A percentile compares a stretch with the other conserved stretches of the same genome.
Conservation (phyloP, 2,888 invertebrate genomes). For the Plebejus argus region DNA sequence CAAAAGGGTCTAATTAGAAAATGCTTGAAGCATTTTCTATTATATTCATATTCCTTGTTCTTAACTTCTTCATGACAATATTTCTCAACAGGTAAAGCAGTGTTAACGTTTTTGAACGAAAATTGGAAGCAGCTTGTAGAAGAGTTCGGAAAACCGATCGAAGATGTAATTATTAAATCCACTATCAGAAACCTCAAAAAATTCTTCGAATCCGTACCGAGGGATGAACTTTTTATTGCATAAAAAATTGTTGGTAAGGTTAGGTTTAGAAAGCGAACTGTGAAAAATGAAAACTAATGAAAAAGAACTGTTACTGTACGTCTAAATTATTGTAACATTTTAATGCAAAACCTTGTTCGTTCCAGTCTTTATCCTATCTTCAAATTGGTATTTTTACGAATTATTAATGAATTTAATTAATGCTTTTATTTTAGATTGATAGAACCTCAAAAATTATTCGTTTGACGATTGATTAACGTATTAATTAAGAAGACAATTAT, state of each 20-base stretch:
- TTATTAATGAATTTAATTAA: too few species aligned
- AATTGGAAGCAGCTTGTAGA: constrained; percentile 61
- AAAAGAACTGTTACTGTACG: too few species aligned
- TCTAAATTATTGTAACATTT: too few species aligned
- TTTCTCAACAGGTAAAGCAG: constrained; percentile 57
- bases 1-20: too few species aligned
- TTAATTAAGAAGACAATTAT: too few species aligned
- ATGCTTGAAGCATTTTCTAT: too few species aligned
- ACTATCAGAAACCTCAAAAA: constrained; percentile 48
- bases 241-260: background rate
- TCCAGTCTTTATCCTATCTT: background rate
- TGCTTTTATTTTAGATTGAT: too few species aligned
- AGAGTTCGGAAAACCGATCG: constrained; percentile 62
- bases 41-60: too few species aligned
- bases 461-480: too few species aligned
- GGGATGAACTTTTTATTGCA: constrained; percentile 53
- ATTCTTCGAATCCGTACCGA: constrained; percentile 58
- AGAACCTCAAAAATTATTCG: too few species aligned
- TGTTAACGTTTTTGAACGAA: constrained; percentile 60
- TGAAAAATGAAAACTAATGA: too few species aligned
- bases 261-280: too few species aligned
- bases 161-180: constrained; percentile 50
- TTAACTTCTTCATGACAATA: background rate
- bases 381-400: background rate
- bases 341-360: background rate